Conservation (phyloP, 2,113 vertebrate species). For the Alouatta palliata region DNA sequence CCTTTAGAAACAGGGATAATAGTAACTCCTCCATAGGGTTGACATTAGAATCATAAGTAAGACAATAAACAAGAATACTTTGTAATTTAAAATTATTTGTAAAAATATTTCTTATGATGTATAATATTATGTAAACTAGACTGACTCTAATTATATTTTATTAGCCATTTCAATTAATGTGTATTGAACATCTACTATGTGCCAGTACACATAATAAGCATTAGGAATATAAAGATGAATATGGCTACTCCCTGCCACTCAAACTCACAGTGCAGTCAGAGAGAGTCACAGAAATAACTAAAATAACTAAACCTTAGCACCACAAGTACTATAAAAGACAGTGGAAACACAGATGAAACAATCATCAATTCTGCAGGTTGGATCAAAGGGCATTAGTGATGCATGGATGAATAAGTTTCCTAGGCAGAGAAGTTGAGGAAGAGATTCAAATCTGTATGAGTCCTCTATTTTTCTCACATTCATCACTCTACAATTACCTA, state of each 20-base stretch:
- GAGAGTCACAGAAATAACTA: background rate
- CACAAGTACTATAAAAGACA: background rate
- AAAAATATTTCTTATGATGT: background rate
- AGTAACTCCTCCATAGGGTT: background rate
- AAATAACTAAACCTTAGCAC: background rate
- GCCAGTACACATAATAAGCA: background rate
- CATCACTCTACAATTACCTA: background rate
- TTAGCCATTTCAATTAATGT: background rate
- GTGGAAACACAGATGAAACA: background rate
- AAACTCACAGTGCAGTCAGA: background rate
- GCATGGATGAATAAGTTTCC: background rate
- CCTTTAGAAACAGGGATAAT: background rate
- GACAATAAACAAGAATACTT: slow-evolving; percentile 1
- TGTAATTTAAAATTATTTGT: background rate
- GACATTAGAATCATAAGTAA: background rate
- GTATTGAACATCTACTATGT: background rate
- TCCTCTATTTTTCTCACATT: background rate
- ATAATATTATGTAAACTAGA: background rate
- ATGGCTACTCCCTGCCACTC: background rate
- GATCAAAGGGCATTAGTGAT: background rate
- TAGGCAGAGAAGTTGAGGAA: background rate
- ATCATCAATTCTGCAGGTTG: background rate
- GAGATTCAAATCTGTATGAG: background rate
- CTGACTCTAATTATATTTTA: background rate
- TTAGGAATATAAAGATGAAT: background rate